Conservation (phyloP, 2,113 vertebrate species). For the Perca flavescens region DNA sequence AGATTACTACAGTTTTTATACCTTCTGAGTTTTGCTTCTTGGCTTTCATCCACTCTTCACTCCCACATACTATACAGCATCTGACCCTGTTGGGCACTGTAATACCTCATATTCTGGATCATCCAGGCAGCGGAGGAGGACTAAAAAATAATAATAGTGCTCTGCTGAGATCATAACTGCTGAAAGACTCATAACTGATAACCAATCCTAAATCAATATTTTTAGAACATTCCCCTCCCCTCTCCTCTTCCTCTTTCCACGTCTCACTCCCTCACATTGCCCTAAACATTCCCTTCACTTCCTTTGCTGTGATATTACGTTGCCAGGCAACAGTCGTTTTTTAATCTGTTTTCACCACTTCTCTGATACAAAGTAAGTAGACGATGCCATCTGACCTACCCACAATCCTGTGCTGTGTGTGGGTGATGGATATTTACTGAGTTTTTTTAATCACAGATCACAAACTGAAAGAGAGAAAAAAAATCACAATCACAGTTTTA, state of each 20-base stretch:
- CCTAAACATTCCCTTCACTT: conserved; percentile 1
- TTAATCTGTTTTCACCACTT: conserved; percentile 44
- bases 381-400: conserved; percentile 46
- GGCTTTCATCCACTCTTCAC: conserved; percentile 28
- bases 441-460: conserved; percentile 22
- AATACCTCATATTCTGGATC: conserved; percentile 30
- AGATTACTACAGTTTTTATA: conserved; percentile 40
- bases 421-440: conserved; percentile 20
- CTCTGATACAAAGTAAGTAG: conserved; percentile 27
- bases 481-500: conserved; percentile 14
- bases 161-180: conserved; percentile 37
- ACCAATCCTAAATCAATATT: conserved; percentile 50
- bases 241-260: conserved; percentile 20
- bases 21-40: conserved; percentile 27
- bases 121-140: conserved; percentile 40
- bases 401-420: conserved; percentile 48
- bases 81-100: conserved; percentile 35
- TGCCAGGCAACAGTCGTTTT: conserved; percentile 70
- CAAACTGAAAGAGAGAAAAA: background rate
- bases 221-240: background rate
- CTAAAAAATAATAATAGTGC: background rate
- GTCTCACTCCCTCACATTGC: conserved; percentile 17
- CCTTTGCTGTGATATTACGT: conserved; percentile 41
- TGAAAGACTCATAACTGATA: conserved; percentile 17
- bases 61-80: conserved; percentile 50